phyloP scores from a whole-genome alignment of 2,113 vertebrate genomes.

The Coryphaenoides rupestris region DNA sequence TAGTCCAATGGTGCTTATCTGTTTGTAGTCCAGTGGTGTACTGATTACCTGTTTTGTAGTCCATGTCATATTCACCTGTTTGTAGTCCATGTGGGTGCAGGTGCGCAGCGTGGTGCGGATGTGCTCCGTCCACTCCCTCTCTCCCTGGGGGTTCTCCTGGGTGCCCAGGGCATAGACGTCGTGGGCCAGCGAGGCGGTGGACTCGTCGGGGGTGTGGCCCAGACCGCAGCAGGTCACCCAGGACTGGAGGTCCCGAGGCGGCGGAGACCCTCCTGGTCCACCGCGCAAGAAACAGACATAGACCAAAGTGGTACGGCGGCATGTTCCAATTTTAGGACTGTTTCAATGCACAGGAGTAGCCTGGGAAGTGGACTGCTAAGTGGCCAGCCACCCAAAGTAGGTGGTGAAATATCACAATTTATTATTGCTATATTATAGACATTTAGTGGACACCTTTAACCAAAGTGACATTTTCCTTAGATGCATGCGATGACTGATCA shows the following conservation, averaged over 20 bases:
- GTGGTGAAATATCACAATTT: too few relatives aligned
- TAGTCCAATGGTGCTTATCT: constrained; percentile 62
- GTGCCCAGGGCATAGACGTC: constrained; percentile 85
- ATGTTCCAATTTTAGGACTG: too few relatives aligned
- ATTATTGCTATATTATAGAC: too few relatives aligned
- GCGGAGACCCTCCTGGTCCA: constrained; percentile 72
- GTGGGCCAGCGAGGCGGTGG: constrained; percentile 69
- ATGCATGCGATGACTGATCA: too few relatives aligned
- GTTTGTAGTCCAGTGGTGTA: constrained; percentile 62
- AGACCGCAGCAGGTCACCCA: constrained; percentile 82
- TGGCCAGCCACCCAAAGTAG: too few relatives aligned
- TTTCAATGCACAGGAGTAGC: constrained; percentile 10
- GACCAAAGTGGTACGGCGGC: too few relatives aligned
- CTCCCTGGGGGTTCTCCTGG: constrained; percentile 85
- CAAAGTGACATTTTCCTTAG: too few relatives aligned
- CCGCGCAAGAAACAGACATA: too few relatives aligned
- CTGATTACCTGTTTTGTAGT: too few relatives aligned
- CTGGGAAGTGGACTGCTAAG: too few relatives aligned
- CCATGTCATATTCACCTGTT: constrained; percentile 72
- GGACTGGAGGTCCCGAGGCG: constrained; percentile 76
- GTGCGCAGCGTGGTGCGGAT: constrained; percentile 73
- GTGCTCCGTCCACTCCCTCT: constrained; percentile 85
- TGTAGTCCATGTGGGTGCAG: constrained; percentile 78
- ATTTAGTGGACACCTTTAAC: too few relatives aligned
- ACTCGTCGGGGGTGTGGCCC: constrained; percentile 77